phyloP scores from a whole-genome alignment of 2,797 vertebrate species.

The Ficedula albicollis region DNA sequence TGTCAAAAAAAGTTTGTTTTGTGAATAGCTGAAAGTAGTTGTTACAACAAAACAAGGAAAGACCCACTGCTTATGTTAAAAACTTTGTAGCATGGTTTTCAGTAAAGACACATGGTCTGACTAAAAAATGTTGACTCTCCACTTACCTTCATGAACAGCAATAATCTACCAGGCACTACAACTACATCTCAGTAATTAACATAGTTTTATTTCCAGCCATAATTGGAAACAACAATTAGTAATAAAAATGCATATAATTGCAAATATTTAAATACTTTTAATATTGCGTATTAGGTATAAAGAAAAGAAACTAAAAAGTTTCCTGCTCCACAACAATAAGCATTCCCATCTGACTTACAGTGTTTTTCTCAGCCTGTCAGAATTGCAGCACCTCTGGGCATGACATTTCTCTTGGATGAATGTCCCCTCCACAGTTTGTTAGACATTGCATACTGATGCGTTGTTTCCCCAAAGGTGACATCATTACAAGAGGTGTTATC shows the following conservation, averaged over 20 bases:
- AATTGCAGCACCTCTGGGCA: slow-evolving; percentile 38
- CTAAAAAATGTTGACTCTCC: background rate
- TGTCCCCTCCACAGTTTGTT: slow-evolving; percentile 43
- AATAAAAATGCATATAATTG: background rate
- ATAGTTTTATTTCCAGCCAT: background rate
- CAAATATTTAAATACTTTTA: background rate
- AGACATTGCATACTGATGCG: background rate
- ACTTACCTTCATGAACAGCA: background rate
- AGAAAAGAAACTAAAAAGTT: background rate
- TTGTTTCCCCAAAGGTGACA: slow-evolving; percentile 47
- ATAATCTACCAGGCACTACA: background rate
- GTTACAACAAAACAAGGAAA: slow-evolving; percentile 13
- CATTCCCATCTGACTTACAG: background rate
- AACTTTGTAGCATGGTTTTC: background rate
- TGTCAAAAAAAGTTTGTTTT: slow-evolving; percentile 65
- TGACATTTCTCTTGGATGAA: slow-evolving; percentile 55
- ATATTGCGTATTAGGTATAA: background rate
- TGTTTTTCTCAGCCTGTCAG: slow-evolving; percentile 34
- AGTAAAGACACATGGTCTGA: background rate
- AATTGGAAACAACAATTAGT: background rate
- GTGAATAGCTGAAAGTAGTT: slow-evolving; percentile 17
- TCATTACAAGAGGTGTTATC: slow-evolving; percentile 32
- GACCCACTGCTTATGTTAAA: background rate
- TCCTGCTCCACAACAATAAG: background rate
- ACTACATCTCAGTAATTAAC: background rate